Evolutionary conservation across 2,888 invertebrate species (phyloP).

Genomic region (Drosophila diplacantha): DNA sequence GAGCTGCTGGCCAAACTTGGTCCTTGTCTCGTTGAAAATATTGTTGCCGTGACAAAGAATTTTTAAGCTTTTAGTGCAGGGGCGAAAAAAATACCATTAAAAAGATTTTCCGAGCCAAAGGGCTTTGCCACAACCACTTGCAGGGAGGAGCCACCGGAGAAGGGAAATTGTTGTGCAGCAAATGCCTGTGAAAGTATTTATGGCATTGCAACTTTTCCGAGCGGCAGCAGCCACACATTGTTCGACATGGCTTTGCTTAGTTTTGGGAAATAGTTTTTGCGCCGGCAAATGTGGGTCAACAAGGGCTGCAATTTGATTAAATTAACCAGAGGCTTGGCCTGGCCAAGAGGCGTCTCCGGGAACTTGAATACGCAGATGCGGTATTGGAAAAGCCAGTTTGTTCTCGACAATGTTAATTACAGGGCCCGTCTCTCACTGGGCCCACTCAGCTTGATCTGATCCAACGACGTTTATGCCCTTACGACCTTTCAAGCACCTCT

Average conservation of each 20-base stretch:
- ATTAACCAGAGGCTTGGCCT: conserved; percentile 14
- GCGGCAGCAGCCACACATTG: conserved; percentile 33
- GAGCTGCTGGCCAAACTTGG: conserved; percentile 27
- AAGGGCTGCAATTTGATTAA: conserved; percentile 21
- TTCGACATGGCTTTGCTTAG: conserved; percentile 29
- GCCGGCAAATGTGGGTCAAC: conserved; percentile 22
- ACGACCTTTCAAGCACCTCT: conserved; percentile 30
- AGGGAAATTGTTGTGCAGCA: conserved; percentile 27
- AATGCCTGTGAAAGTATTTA: conserved; percentile 41
- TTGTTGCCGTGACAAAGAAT: conserved; percentile 57
- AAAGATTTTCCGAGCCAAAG: conserved; percentile 39
- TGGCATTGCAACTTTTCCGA: conserved; percentile 31
- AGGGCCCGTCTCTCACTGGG: conserved; percentile 1
- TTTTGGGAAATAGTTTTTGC: conserved; percentile 30
- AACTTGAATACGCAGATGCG: too few species aligned
- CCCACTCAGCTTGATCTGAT: conserved; percentile 7
- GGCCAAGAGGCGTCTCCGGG: background rate
- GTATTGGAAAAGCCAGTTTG: conserved; percentile 1
- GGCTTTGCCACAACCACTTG: conserved; percentile 25
- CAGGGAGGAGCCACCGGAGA: conserved; percentile 11
- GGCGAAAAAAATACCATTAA: conserved; percentile 14
- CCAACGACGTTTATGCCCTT: conserved; percentile 17
- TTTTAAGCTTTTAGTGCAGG: conserved; percentile 49
- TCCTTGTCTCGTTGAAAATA: conserved; percentile 38
- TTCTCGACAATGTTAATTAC: conserved; percentile 4